Evolutionary conservation across 1,140 invertebrate species (phyloP).

Genomic region (Latrodectus geometricus): DNA sequence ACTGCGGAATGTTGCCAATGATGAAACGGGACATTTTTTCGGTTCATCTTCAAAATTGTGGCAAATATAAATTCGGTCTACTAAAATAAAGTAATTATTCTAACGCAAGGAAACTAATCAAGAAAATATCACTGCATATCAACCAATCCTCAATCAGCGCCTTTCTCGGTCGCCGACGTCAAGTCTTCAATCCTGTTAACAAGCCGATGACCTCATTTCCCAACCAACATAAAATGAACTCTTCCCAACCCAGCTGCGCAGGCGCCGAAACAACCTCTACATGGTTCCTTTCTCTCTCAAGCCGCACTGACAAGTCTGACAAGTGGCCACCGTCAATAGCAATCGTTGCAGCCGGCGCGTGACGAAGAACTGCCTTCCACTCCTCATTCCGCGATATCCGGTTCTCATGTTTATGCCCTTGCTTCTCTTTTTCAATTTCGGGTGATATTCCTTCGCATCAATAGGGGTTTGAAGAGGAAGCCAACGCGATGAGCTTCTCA

Average conservation of each 20-base stretch:
- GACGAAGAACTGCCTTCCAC: neutral
- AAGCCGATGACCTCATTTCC: conserved; percentile 2
- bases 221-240: conserved; percentile 9
- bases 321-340: conserved; percentile 8
- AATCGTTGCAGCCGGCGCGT: neutral
- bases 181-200: conserved; percentile 37
- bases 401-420: neutral
- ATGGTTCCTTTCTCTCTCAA: conserved; percentile 6
- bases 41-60: no score
- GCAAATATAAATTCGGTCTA: no score
- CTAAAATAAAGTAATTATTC: no score
- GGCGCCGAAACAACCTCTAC: conserved; percentile 31
- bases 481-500: neutral
- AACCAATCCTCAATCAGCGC: no score
- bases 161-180: neutral
- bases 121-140: no score
- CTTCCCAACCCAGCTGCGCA: conserved; percentile 29
- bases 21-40: no score
- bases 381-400: conserved; percentile 1
- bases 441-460: neutral
- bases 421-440: neutral
- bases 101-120: no score
- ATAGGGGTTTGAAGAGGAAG: neutral
- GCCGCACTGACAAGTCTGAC: conserved; percentile 56
- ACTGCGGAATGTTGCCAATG: no score